phyloP scores from a whole-genome alignment of 2,113 vertebrate species.

The Baryphthengus martii region DNA sequence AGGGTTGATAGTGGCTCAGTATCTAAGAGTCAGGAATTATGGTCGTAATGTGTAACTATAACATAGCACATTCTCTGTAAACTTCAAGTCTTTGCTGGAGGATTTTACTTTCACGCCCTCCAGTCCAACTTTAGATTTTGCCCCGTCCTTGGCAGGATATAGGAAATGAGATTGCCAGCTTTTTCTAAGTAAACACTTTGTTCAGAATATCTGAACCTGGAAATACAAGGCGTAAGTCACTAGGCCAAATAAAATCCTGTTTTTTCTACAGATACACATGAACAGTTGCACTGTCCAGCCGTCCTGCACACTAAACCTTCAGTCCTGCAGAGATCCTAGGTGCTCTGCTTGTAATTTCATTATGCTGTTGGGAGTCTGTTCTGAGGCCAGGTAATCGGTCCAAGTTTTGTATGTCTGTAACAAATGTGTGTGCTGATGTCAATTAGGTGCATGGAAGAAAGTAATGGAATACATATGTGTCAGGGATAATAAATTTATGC shows the following conservation, averaged over 20 bases:
- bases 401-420: not conserved
- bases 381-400: not conserved
- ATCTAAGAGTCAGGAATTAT: not conserved
- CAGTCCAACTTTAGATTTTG: not conserved
- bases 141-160: not conserved
- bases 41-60: not conserved
- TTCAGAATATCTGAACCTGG: not conserved
- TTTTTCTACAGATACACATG: not conserved
- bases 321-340: not conserved
- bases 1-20: not conserved
- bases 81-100: not conserved
- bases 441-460: not conserved
- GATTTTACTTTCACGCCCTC: not conserved
- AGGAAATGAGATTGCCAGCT: not conserved
- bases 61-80: not conserved
- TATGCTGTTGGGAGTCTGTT: no score
- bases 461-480: not conserved
- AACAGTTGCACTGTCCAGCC: not conserved
- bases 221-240: not conserved
- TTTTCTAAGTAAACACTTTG: not conserved
- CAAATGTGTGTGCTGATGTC: not conserved
- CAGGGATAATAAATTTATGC: not conserved
- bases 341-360: not conserved
- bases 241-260: not conserved
- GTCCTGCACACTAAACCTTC: not conserved